Evolutionary conservation across 2,113 vertebrate genomes (phyloP), one percentile per base, ranked within the genome.

Genomic region (Sardina pilchardus): DNA sequence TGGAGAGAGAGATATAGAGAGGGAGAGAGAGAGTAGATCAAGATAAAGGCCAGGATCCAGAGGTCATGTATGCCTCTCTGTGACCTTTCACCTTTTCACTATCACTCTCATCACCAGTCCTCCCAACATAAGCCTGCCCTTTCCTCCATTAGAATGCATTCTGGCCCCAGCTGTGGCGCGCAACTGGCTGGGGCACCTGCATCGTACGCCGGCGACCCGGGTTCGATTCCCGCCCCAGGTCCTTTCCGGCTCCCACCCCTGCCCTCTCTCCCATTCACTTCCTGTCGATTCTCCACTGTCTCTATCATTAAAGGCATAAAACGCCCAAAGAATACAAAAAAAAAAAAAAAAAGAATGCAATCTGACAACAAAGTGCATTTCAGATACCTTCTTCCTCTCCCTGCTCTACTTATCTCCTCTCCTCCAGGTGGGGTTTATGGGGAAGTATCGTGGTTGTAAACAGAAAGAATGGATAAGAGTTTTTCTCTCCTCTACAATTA

Each of bases 81-180:
- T 67, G 63, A 42, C 30, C 82, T 83, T 42, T 63, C 24, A 84
- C 12, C 83, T 48, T 44, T 84, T 84, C 39, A 84, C 8, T 14
- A 21, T 34, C 71, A 36, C 63, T 30, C n/a, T 67, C 63, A 26
- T 67, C 63, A 67, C 30, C 30, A 39, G 71, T 17, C 71, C 10
- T 6, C 71, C 12, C 26, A 16, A 78, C 71, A 78, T 78, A 14
- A 12, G 8, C 59, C 59, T 63, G 59, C n/a, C n/a, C 19, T 63
- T 63, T 24, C 19, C 59, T 63, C 59, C 26, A 7, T 24, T 24
- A n/a, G 24, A 63, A 63, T 63, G 24, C 59, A 24, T 63, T 26
- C 24, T n/a, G n/a, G n/a, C n/a, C n/a, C n/a, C n/a, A n/a, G n/a
- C n/a, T n/a, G n/a, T n/a, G n/a, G n/a, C n/a, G n/a, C n/a, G n/a